phyloP scores from a whole-genome alignment of 2,888 invertebrate genomes.

The Pseudoips prasinana region DNA sequence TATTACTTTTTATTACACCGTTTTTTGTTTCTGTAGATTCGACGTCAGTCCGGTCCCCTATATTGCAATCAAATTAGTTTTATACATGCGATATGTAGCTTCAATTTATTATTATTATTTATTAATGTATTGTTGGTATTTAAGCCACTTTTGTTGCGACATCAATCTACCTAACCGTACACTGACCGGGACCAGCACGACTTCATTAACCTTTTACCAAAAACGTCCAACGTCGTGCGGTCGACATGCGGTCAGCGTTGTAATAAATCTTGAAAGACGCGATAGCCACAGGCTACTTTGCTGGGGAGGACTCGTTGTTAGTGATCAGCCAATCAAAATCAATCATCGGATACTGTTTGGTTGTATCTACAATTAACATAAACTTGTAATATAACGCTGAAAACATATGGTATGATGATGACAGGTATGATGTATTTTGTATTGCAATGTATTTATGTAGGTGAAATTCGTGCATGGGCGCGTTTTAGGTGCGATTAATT shows the following conservation, averaged over 20 bases:
- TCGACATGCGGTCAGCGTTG: constrained; percentile 47
- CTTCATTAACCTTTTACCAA: constrained; percentile 53
- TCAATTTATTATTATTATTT: no score
- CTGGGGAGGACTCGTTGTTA: constrained; percentile 69
- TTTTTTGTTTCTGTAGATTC: no score
- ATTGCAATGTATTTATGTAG: constrained; percentile 21
- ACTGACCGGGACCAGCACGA: constrained; percentile 39
- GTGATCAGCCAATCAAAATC: constrained; percentile 81
- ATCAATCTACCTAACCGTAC: constrained; percentile 29
- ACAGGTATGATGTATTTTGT: constrained; percentile 25
- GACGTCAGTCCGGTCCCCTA: no score
- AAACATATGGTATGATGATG: no score
- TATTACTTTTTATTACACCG: no score
- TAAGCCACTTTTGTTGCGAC: constrained; percentile 28
- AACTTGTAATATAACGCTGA: constrained; percentile 59
- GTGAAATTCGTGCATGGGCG: constrained; percentile 23
- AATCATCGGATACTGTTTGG: constrained; percentile 81
- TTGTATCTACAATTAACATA: constrained; percentile 81
- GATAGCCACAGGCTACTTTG: constrained; percentile 63
- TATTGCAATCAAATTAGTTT: no score
- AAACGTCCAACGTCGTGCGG: constrained; percentile 47
- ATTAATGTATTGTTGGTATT: not conserved
- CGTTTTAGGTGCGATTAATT: constrained; percentile 18
- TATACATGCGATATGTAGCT: no score
- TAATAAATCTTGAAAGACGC: constrained; percentile 56